Evolutionary conservation across 2,888 invertebrate species (phyloP), one percentile per base, ranked within the genome.

Genomic region (Elegia similella): DNA sequence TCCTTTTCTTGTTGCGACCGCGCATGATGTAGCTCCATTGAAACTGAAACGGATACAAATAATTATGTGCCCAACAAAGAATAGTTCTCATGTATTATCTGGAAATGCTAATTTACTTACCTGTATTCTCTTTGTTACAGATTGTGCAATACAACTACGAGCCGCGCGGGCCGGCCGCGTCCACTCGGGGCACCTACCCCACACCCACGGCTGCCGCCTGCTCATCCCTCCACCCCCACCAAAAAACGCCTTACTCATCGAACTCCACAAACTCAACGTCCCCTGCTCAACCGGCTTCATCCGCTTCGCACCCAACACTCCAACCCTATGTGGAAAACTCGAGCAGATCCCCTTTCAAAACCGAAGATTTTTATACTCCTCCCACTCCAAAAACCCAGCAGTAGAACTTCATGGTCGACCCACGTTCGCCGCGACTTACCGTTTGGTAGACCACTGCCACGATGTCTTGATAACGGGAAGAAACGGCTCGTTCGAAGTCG

Each of bases 371-470:
- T 83, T 95, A 50, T 95, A 95, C 77, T 93, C 93, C 15, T 68
- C 80, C 1, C 64, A 76, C 57, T 91, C 92, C 30, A 92, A 91
- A 62, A 88, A 84, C 62, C 92, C 92, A 6, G 87, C 89, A 44
- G 76, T 95, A 62, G 92, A 92, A 70, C 82, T 94, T 57, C 93
- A 93, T 70, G 94, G 94, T 62, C 91, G 91, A 77, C 95, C 95
- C 58, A 92, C 94, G 80, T 95, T 95, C 90, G 92, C 93, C 77
- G 91, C 95, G 70, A 88, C 87, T 69, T 95, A 94, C 86, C 93
- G 93, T 73, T 83, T 93, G 69, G 95, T 95, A 59, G 95, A 95
- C 82, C 93, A 94, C 76, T 95, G 95, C 71, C 95, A 95, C 76
- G 94, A 95, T 78, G 93, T 95, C 63, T 93, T 94, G 38, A 92